Evolutionary conservation across 2,797 vertebrate genomes (phyloP), one percentile per base, ranked within the genome.

Genomic region (Lepilemur ruficaudatus): DNA sequence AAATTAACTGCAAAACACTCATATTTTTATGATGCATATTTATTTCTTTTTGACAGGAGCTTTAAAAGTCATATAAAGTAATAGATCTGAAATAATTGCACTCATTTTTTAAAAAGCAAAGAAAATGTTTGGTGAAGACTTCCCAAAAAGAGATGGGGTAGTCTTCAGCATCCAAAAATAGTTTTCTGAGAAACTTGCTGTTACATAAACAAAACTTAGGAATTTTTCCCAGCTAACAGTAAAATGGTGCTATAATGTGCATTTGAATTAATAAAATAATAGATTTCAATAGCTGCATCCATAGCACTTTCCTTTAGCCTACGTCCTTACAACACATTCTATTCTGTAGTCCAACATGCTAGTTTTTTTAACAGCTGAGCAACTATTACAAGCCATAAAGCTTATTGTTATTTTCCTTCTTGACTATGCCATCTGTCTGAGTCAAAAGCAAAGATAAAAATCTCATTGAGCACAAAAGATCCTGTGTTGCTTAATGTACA

Each of bases 391-490:
- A 87, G 88, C 76, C 81, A 2, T 88, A 90, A 83, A 85, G 38
- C 52, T 89, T 94, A 93, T 55, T 97, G 59, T 95, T 96, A 23
- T 80, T 95, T 95, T 95, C 67, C 70, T 94, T 97, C 95, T 97
- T 85, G 6, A 52, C 20, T 93, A 41, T 95, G 59, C 95, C 70
- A 97, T 97, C 97, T 98, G 94, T 92, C 72, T 97, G 4, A 70
- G 97, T 50, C 43, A 88, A 75, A 98, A 96, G 41, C 93, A 82
- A 89, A 86, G 22, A 90, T 76, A 91, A 97, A 96, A 94, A 2
- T 14, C 76, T 76, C 84, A 90, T 35, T 35, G 73, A 94, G 35
- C 57, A 43, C 4, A 4, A 65, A 91, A 91, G 76, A 81, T 55
- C 70, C 41, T 79, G 0, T 75, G 17, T 57, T 72, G 48, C 23